Percentiles rank a stretch among this genome's conserved stretches.
These are phyloP conservation scores for Trigoniulus corallinus DNA, from an alignment of 1,140 invertebrate genomes.

Conservation along the genomic window DNA sequence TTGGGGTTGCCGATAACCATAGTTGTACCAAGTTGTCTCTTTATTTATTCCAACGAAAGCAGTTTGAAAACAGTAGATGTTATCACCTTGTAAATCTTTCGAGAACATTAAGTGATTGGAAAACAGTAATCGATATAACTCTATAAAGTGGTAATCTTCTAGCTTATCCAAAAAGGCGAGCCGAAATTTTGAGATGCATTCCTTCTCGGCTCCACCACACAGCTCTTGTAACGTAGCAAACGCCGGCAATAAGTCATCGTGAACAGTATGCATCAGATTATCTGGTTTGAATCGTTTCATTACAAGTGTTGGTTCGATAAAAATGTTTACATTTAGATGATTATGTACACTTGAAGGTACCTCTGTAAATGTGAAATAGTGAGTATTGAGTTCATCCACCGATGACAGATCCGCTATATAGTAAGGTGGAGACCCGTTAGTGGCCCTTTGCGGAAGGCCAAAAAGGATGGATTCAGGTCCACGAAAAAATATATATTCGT, in stretches of 20 bases:
- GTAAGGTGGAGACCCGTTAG: conserved; percentile 8
- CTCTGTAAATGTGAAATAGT: conserved; percentile 19
- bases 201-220: conserved; percentile 18
- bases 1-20: conserved; percentile 29
- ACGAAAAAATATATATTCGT: conserved; percentile 25
- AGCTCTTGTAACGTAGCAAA: conserved; percentile 24
- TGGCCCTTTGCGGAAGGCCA: conserved; percentile 9
- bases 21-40: conserved; percentile 30
- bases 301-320: conserved; percentile 9
- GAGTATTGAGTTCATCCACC: conserved; percentile 23
- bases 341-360: conserved; percentile 14
- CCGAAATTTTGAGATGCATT: conserved; percentile 12
- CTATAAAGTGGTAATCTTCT: conserved; percentile 1
- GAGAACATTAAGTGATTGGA: not conserved
- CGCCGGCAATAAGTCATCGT: conserved; percentile 37
- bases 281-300: conserved; percentile 32
- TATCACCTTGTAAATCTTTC: not conserved
- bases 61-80: conserved; percentile 22
- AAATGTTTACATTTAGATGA: conserved; percentile 3
- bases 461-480: conserved; percentile 14
- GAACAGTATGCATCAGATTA: conserved; percentile 39
- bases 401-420: conserved; percentile 22
- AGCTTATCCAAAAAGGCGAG: conserved; percentile 15
- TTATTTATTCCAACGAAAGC: conserved; percentile 24
- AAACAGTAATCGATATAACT: not conserved